Conservation (phyloP, 92 coral and sea anemone genomes). For the Epizoanthus stellaris region DNA sequence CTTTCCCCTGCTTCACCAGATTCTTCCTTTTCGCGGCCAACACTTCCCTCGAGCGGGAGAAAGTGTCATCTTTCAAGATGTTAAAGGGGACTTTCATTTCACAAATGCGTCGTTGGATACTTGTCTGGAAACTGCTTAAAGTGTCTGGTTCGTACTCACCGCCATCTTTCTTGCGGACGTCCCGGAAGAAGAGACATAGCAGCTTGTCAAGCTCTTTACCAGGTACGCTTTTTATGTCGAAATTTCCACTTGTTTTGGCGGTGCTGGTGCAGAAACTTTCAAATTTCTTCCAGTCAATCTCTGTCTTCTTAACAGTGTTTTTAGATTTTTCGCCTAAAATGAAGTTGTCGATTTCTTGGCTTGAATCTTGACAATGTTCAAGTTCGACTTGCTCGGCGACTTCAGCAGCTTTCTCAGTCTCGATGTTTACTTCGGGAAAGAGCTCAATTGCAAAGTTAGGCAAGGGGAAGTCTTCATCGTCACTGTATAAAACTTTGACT, state of each 20-base stretch:
- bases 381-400: no score
- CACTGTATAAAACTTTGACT: no score
- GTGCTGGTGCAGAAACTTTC: neutral
- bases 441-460: no score
- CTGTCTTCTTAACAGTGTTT: constrained; percentile 36
- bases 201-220: no score
- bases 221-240: no score
- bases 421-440: no score
- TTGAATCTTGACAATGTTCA: no score
- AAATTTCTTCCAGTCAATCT: constrained; percentile 24
- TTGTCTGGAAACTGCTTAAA: constrained; percentile 39
- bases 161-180: constrained; percentile 41
- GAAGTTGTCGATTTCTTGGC: no score
- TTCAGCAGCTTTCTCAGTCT: no score
- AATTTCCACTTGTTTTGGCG: no score
- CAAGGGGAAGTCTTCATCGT: no score
- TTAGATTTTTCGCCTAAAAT: neutral
- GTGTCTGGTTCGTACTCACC: constrained; percentile 57
- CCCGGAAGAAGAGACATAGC: constrained; percentile 31
- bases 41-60: constrained; percentile 46
- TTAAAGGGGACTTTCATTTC: constrained; percentile 15
- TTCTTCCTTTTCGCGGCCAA: constrained; percentile 47
- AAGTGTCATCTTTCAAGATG: constrained; percentile 46
- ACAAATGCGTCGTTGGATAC: constrained; percentile 41
- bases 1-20: constrained; percentile 51